These are phyloP conservation scores for Halichoeres trimaculatus DNA, from an alignment of 2,113 vertebrate genomes.

Conservation along the genomic window DNA sequence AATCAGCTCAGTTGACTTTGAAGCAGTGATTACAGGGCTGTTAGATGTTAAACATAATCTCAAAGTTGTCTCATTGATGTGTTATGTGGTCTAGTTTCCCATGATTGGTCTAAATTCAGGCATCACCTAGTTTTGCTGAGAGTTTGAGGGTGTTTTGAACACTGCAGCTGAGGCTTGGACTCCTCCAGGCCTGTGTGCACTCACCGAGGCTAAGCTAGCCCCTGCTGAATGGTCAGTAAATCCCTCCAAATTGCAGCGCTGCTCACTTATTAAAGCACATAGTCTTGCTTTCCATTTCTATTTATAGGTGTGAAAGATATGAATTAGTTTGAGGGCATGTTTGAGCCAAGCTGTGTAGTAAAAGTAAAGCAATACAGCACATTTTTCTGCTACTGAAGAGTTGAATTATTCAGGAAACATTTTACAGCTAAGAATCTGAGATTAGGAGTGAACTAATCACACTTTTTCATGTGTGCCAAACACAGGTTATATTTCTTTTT, in stretches of 20 bases:
- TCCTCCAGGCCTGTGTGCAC: not conserved
- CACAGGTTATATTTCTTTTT: too few relatives aligned
- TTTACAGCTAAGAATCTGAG: too few relatives aligned
- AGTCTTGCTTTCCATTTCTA: not conserved
- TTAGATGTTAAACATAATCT: not conserved
- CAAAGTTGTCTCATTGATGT: not conserved
- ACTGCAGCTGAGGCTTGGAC: not conserved
- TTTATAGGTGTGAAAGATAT: not conserved
- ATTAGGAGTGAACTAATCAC: too few relatives aligned
- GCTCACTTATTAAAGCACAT: not conserved
- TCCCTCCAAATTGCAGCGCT: not conserved
- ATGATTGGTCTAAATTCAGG: not conserved
- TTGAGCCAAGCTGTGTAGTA: not conserved
- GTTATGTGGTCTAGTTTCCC: not conserved
- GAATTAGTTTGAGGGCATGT: not conserved
- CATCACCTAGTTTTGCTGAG: conserved; percentile 1
- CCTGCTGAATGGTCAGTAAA: not conserved
- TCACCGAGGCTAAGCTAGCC: conserved; percentile 8
- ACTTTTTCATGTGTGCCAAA: too few relatives aligned
- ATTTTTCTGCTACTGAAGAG: too few relatives aligned
- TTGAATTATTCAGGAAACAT: not conserved
- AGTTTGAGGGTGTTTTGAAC: not conserved
- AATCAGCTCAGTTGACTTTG: not conserved
- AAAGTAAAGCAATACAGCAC: not conserved
- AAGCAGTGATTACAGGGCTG: not conserved